Evolutionary conservation across 2,888 invertebrate genomes (phyloP), one percentile per base, ranked within the genome.

Genomic region (Diarsia mendica): DNA sequence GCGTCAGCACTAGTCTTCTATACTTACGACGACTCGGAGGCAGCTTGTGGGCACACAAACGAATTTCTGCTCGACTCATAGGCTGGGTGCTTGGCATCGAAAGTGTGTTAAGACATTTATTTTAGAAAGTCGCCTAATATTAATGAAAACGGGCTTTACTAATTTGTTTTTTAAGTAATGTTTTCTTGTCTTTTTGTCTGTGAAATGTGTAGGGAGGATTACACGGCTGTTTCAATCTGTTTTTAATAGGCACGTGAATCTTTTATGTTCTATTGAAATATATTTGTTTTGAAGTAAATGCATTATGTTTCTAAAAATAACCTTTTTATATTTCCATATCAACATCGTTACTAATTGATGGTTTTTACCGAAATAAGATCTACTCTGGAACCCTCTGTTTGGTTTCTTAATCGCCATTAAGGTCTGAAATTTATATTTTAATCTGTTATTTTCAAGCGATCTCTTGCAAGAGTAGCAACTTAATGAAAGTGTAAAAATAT

Each of bases 201-300:
- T 64, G 8, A 5, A 69, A n/a, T 15, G 55, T 68, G 49, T 67
- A 11, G 49, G 84, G 69, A 80, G 49, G 63, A 69, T 80, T 75
- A 69, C 15, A 60, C 60, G 11, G 74, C 80, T 80, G 60, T 63
- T 1, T 72, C 61, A 51, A 63, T 63, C 9, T 11, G 2, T 46
- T 63, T 5, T 44, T n/a, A 44, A 63, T 63, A 23, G n/a, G 9
- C 8, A 8, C n/a, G 44, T n/a, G 28, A 44, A 63, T 63, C 3
- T n/a, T 44, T 63, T 5, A 44, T 5, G 0, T 39, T 39, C 6
- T 20, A 39, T 6, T 39, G 39, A 53, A 58, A 5, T n/a, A 6
- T 39, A n/a, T 39, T 60, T 39, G 39, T 5, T 39, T 11, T n/a
- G 11, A 6, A 61, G 33, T 28, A 58, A 9, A 18, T 28, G 18